These are phyloP conservation scores for Drosophila sechellia DNA, from an alignment of 1,140 invertebrate species.

Conservation along the genomic window DNA sequence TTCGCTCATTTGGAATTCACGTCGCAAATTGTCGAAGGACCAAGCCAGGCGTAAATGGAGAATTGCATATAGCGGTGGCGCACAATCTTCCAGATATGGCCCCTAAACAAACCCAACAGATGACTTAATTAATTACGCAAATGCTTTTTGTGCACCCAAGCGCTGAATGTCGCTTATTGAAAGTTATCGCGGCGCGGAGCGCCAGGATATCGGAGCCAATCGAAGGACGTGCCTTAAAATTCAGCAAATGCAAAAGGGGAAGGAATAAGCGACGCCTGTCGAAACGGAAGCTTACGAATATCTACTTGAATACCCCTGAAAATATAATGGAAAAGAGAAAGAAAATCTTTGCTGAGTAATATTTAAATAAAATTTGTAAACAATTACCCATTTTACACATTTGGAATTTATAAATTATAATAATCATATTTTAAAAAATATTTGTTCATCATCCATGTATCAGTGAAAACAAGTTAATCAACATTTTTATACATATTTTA, in stretches of 20 bases:
- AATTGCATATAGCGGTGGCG: constrained; percentile 39
- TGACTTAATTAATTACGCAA: constrained; percentile 66
- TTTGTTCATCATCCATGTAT: too few species aligned
- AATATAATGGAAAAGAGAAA: too few species aligned
- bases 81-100: constrained; percentile 31
- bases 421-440: too few species aligned
- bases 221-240: constrained; percentile 53
- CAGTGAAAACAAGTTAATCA: too few species aligned
- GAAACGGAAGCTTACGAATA: constrained; percentile 9
- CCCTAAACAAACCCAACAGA: constrained; percentile 41
- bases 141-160: constrained; percentile 42
- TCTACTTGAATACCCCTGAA: constrained; percentile 4
- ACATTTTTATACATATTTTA: not conserved
- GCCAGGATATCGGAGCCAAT: constrained; percentile 30
- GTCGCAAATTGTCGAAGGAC: constrained; percentile 27
- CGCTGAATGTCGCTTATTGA: constrained; percentile 52
- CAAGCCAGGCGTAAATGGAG: constrained; percentile 40
- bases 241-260: constrained; percentile 2
- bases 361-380: too few species aligned
- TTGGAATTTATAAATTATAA: too few species aligned
- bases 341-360: too few species aligned
- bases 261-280: not conserved
- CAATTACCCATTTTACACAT: too few species aligned
- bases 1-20: constrained; percentile 41
- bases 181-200: constrained; percentile 43